Conservation (phyloP, 2,113 vertebrate genomes). For the Ictalurus punctatus region DNA sequence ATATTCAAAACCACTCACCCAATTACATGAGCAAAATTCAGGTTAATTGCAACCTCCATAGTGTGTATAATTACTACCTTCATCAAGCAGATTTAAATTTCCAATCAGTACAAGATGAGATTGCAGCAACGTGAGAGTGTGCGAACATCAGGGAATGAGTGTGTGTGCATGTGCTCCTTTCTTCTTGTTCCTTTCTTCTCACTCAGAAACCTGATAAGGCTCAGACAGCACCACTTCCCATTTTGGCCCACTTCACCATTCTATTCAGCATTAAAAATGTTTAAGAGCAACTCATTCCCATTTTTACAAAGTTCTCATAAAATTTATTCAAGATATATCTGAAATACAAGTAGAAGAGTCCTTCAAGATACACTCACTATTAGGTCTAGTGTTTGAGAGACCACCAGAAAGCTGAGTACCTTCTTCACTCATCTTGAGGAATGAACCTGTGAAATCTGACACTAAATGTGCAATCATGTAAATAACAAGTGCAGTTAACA, state of each 20-base stretch:
- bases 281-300: background rate
- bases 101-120: constrained; percentile 5
- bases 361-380: background rate
- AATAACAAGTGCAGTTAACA: background rate
- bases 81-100: constrained; percentile 42
- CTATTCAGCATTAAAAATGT: background rate
- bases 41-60: constrained; percentile 63
- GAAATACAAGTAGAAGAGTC: background rate
- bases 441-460: background rate
- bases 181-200: background rate
- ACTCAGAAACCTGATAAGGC: background rate
- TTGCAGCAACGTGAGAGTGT: background rate
- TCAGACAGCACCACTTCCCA: background rate
- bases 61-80: constrained; percentile 47
- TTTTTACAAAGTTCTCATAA: background rate
- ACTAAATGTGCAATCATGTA: background rate
- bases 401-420: background rate
- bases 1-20: background rate
- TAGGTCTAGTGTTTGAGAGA: background rate
- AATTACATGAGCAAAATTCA: constrained; percentile 25
- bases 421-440: background rate
- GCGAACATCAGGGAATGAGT: background rate
- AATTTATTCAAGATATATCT: background rate
- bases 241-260: background rate
- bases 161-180: background rate